Conservation (phyloP, 2,797 vertebrate species). For the Darevskia mixta region DNA sequence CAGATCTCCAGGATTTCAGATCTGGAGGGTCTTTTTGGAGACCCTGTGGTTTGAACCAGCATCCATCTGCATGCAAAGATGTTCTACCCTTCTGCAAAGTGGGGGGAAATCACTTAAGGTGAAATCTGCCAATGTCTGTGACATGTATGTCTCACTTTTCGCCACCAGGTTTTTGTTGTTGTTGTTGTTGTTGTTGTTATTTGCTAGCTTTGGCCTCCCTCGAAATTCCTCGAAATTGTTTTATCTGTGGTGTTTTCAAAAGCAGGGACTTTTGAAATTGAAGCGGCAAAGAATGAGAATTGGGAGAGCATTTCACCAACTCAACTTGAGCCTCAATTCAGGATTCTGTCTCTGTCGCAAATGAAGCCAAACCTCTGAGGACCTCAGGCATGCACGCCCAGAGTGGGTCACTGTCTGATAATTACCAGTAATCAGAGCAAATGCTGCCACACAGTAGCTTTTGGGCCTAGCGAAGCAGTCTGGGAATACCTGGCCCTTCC, state of each 20-base stretch:
- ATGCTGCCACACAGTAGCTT: constrained; percentile 33
- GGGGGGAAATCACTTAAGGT: no score
- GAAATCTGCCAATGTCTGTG: no score
- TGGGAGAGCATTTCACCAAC: background rate
- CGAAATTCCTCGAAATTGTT: background rate
- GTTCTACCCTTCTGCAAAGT: no score
- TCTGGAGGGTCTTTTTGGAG: no score
- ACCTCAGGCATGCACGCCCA: constrained; percentile 24
- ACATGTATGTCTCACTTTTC: no score
- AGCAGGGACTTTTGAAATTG: background rate
- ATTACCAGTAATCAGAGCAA: constrained; percentile 53
- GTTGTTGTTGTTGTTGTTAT: no score
- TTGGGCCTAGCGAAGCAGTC: constrained; percentile 12
- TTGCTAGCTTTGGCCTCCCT: background rate
- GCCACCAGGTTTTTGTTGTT: no score
- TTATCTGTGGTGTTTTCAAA: constrained; percentile 2
- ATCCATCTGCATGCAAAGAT: no score
- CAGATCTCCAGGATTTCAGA: no score
- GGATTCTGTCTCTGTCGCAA: constrained; percentile 40
- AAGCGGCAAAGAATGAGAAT: fast-evolving
- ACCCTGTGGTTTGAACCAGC: no score
- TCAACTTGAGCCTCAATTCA: constrained; percentile 24
- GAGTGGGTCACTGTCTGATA: constrained; percentile 51
- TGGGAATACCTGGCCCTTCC: constrained; percentile 46
- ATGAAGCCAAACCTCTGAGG: constrained; percentile 4